Evolutionary conservation across 23 tunicate species (phyloP).

Genomic region (Ciona savignyi): DNA sequence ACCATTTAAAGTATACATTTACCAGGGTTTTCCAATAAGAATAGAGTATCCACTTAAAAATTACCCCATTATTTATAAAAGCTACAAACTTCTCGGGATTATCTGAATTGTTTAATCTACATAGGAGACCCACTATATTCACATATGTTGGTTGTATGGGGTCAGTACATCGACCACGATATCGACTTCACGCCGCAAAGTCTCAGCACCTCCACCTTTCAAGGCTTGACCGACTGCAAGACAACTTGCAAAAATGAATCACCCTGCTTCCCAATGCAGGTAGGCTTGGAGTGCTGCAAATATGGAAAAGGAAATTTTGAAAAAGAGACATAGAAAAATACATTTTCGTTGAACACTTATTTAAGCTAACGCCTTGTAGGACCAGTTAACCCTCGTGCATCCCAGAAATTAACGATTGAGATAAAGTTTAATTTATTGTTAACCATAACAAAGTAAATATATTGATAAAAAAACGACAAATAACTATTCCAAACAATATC

Average conservation of each 20-base stretch:
- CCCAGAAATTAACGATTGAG: neutral
- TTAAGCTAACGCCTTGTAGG: no score
- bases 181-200: conserved; percentile 92
- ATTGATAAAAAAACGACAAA: no score
- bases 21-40: no score
- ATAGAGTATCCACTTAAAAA: no score
- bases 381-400: no score
- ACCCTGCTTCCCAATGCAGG: conserved; percentile 95
- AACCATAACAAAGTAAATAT: neutral
- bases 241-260: conserved; percentile 75
- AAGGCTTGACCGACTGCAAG: conserved; percentile 82
- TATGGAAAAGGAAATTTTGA: neutral
- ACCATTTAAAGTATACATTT: no score
- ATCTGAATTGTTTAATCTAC: no score
- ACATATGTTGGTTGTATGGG: conserved; percentile 98
- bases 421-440: neutral
- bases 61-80: no score
- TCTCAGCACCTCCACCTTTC: conserved; percentile 84
- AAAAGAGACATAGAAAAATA: neutral
- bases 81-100: no score
- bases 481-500: no score
- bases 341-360: no score
- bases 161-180: conserved; percentile 98
- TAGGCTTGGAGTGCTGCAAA: neutral
- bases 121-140: conserved; percentile 4